Evolutionary conservation across 2,113 vertebrate genomes (phyloP), one percentile per base, ranked within the genome.

Genomic region (Megaceryle maxima): DNA sequence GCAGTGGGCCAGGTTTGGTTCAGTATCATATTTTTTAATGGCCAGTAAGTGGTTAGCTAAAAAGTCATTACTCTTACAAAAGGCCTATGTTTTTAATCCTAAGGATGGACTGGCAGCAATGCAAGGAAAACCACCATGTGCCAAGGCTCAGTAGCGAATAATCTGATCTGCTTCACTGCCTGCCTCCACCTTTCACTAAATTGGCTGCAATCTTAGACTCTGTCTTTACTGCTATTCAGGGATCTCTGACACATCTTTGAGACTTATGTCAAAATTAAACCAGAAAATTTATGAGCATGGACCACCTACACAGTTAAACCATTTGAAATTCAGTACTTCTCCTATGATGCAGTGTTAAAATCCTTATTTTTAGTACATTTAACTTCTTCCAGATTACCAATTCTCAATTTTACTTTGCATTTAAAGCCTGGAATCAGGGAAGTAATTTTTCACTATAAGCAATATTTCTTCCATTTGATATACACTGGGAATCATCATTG

Each of bases 381-480:
- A 97, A 35, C 63, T 96, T 90, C 93, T 93, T 96, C 87, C 94
- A 93, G 82, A 41, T 92, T 90, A 77, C 39, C 90, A 85, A 89
- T 87, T 83, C 84, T 77, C 26, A 28, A 20, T 74, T 74, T 88
- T 59, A 43, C 46, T 70, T 74, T 9, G 4, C 25, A 56, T 51
- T 20, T 86, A 74, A 83, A 92, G 21, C 55, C 87, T 67, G 31
- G 46, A 90, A 89, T 92, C 60, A 91, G 60, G n/a, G 81, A 94
- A 96, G 87, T n/a, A 73, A 66, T 96, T 95, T 94, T 94, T 96
- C 87, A 93, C 67, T 56, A 37, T 72, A 95, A 88, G 62, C 87
- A 97, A 16, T 79, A 83, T 87, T 96, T 92, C 88, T 94, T 96
- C 89, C 70, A 94, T 93, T 96, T 94, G 70, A 91, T 63, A 60